Evolutionary conservation across 2,797 vertebrate genomes (phyloP), one percentile per base, ranked within the genome.

Genomic region (Capromys pilorides): DNA sequence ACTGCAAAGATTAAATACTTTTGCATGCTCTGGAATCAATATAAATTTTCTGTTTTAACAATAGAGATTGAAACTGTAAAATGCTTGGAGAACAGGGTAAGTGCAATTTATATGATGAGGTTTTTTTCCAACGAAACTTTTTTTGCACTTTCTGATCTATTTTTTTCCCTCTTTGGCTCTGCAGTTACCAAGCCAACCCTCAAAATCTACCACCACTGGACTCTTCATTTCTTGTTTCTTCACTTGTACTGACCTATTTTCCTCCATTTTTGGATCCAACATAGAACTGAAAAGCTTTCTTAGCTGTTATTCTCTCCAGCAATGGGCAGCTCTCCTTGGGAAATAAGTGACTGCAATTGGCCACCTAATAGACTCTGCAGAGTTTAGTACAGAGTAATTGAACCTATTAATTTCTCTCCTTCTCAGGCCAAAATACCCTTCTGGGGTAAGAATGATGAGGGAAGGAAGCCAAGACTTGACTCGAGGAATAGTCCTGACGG

Each of bases 231-330:
- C 41, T 91, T 41, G 77, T 92, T 73, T 91, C 69, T 94, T 86
- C 64, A 16, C 69, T 93, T 88, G 59, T 57, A n/a, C 87, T 95
- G 81, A 90, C 78, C 91, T 96, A 94, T 95, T 95, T 96, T 90
- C 84, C 54, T 91, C 61, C 69, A 78, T 86, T 96, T 90, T 91
- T 83, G 93, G 28, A 66, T 94, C 73, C 77, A 88, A 61, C 36
- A 18, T 66, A 82, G 49, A 85, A 94, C 5, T 86, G 69, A 89
- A 96, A 91, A 51, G 64, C 69, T 94, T 93, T 94, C 28, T 90
- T 93, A 96, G 82, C 66, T 64, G 18, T 86, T 89, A 89, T 78
- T 96, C 86, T 94, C n/a, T 41, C 45, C 62, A 92, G 87, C 80
- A 93, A 57, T 36, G 36, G 59, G 64, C 62, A 88, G 69, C 19